Evolutionary conservation across 2,113 vertebrate genomes (phyloP), one percentile per base, ranked within the genome.

Genomic region (Podarcis muralis): DNA sequence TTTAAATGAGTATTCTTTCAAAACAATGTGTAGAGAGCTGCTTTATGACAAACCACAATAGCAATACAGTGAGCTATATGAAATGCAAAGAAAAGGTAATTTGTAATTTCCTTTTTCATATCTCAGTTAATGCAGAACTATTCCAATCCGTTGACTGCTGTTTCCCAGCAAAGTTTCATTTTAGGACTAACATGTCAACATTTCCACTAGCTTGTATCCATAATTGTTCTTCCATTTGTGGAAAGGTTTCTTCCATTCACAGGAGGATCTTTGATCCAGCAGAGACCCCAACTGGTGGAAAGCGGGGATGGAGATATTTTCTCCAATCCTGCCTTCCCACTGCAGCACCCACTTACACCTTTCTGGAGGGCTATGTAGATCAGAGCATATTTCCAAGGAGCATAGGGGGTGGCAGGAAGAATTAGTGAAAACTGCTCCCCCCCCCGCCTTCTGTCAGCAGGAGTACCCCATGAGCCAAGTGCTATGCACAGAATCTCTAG

Each of bases 41-140:
- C 68, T 72, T 81, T 53, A 65, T 81, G 6, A 62, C 40, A 89
- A 84, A 87, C 15, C 20, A 87, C 37, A 81, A 48, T 84, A 76
- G 53, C 57, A 37, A 25, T 65, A 32, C 35, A 35, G 30, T 6
- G 57, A 86, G 84, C 32, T 35, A 84, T 6, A 86, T 30, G 23
- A 88, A 88, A 86, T 75, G 68, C 72, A 83, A 16, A 87, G 12
- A 32, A 48, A 82, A 75, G 2, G 11, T 48, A 7, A 16, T n/a
- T 40, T 37, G 68, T 57, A 35, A 62, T 80, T 86, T 53, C 11
- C 48, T 40, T 68, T 7, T 69, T 76, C 7, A 81, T 30, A 6
- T 2, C 27, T 82, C 65, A 72, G 4, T 20, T 43, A 84, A 84
- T 72, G 59, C 59, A 30, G 0, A 72, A n/a, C 23, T 35, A 1